Base-by-base conservation (phyloP, 2,113 vertebrate genomes). In the Dolichotis patagonum region DNA sequence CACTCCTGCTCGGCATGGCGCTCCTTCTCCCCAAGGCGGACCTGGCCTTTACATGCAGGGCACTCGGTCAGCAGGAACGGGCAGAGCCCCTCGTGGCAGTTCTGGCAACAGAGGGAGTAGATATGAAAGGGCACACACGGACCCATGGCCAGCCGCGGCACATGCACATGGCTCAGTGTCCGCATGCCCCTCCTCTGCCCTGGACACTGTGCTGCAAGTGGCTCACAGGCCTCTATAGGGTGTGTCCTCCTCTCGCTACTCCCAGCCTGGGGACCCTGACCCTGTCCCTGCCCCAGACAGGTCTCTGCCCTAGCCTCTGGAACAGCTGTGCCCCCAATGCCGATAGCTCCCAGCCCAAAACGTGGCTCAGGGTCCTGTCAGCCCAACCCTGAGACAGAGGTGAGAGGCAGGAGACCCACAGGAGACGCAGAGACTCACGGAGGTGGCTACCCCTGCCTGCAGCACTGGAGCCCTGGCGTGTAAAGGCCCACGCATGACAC, bases 1-100 rank as follows among this genome's bases (percentile, higher is more conserved):
- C 99, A 99, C 46, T 99, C 99, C 5, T 98, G 96, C 82, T 99
- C 99, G 0, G 94, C 88, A 5, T 99, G 99, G 43, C 75, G 97
- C 32, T 99, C 98, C 96, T 98, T 98, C 12, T 99, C 99, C 0
- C 97, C 87, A 1, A 95, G 98, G 19, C 98, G 98, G 85, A 99
- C 95, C 22, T 87, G 35, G 32, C 26, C 96, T 69, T 98, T 94
- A 63, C 99, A 99, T 0, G 98, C 98, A 0, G 98, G 97, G 46
- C 99, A 99, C 89, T 97, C 97, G 0, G 98, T 93, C 81, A 97
- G 97, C 93, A 98, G 97, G 19, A 98, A 98, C 0, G 97, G 98
- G 97, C 99, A 99, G 67, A 65, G 98, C 20, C 98, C 98, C 88
- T 99, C 99, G 0, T 99, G 98, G 92, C 98, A 97, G 54, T 98